Evolutionary conservation across 2,113 vertebrate species (phyloP), one percentile per base, ranked within the genome.

Genomic region (Miniopterus natalensis): DNA sequence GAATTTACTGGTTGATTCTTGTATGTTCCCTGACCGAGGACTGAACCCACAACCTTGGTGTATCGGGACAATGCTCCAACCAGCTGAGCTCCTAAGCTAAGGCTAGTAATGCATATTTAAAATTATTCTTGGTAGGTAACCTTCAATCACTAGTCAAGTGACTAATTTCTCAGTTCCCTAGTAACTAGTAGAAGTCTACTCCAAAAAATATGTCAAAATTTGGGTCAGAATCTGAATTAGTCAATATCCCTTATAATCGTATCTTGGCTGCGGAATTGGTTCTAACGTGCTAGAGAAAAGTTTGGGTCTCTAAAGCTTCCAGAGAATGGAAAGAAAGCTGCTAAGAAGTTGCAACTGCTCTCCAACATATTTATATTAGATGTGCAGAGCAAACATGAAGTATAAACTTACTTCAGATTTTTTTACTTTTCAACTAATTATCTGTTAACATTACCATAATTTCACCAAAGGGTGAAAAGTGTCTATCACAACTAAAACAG

Each of bases 391-490:
- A 93, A 92, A 47, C 8, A 83, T 2, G 7, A 89, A 21, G 25
- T 84, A 65, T 36, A 84, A 13, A 87, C 21, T 68, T 78, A 36
- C 55, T 89, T 74, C 27, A 92, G 49, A 18, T 0, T 71, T 45
- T 68, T 78, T 79, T 5, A 85, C 27, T 87, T 92, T 89, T 65
- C 5, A 94, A 84, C 63, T 57, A 92, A 84, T 90, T 94, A 90
- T 12, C 59, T 84, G 27, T 86, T 89, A 90, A 78, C 15, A 85
- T 57, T 90, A 77, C 42, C 27, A 68, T 20, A 74, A 78, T 84
- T 85, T 95, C 14, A 81, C 40, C 18, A 23, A 95, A 71, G 7
- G 42, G 65, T 71, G 68, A 94, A 92, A 92, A 55, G 20, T 87
- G 10, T 65, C 17, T 89, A 95, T 5, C 68, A 70, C 20, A 83